A percentile compares a stretch with the other conserved stretches of the same genome.
phyloP scores from a whole-genome alignment of 2,888 invertebrate genomes.

The Chesias legatella region DNA sequence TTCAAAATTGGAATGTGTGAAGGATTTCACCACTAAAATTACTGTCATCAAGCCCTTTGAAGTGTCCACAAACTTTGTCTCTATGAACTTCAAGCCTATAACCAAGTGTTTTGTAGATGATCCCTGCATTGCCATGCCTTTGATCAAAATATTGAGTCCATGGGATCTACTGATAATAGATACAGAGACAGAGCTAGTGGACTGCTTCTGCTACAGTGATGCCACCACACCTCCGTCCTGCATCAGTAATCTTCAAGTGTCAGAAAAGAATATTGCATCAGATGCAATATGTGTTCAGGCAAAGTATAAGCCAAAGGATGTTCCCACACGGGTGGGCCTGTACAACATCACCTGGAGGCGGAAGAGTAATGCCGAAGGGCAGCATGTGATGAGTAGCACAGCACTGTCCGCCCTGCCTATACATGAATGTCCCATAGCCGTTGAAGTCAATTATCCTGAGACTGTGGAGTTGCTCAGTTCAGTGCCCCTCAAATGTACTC shows the following conservation, averaged over 20 bases:
- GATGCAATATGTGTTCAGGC: conserved; percentile 70
- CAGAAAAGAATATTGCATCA: conserved; percentile 63
- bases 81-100: conserved; percentile 83
- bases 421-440: conserved; percentile 81
- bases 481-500: conserved; percentile 84
- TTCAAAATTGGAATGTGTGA: conserved; percentile 74
- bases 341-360: conserved; percentile 72
- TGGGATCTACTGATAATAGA: conserved; percentile 84
- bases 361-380: conserved; percentile 47
- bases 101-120: conserved; percentile 84
- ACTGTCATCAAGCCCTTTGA: conserved; percentile 86
- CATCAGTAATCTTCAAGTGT: conserved; percentile 59
- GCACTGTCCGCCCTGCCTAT: conserved; percentile 79
- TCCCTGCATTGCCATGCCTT: conserved; percentile 84
- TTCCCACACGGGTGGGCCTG: conserved; percentile 62
- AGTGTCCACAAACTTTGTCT: conserved; percentile 83
- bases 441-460: conserved; percentile 84
- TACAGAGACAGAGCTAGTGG: conserved; percentile 83
- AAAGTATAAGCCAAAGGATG: conserved; percentile 64
- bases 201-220: conserved; percentile 60
- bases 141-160: conserved; percentile 84
- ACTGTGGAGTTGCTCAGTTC: conserved; percentile 87
- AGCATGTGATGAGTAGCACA: conserved; percentile 75
- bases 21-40: conserved; percentile 81
- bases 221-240: conserved; percentile 53